Conservation (phyloP, 2,888 invertebrate genomes). For the Cantharis rufa region DNA sequence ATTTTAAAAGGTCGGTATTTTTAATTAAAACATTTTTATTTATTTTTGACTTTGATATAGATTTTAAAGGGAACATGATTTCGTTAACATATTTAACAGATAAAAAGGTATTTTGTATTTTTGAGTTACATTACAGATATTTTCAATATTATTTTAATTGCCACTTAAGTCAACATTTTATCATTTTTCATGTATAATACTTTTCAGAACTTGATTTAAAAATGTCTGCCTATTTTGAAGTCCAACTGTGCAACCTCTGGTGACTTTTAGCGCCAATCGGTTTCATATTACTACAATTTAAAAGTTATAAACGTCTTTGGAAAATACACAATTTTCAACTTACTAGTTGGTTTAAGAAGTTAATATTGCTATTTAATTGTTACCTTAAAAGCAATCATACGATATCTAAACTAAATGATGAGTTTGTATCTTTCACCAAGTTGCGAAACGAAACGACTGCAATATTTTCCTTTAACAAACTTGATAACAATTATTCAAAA, state of each 20-base stretch:
- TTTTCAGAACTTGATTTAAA: neutral
- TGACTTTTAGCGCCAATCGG: neutral
- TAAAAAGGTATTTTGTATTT: neutral
- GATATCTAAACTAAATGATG: neutral
- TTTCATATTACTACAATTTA: neutral
- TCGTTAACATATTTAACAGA: too few relatives aligned
- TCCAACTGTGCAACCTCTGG: neutral
- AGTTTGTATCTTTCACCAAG: neutral
- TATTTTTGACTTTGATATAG: too few relatives aligned
- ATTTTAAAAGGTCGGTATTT: too few relatives aligned
- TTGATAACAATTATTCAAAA: neutral
- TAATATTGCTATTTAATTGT: neutral
- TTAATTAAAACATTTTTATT: too few relatives aligned
- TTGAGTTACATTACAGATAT: neutral
- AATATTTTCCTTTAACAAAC: neutral
- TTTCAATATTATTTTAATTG: neutral
- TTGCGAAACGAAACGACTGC: neutral
- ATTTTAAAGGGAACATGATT: too few relatives aligned
- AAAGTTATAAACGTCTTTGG: neutral
- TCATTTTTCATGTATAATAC: neutral
- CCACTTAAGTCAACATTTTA: neutral
- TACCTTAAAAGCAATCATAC: neutral
- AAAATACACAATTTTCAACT: neutral
- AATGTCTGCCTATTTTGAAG: neutral
- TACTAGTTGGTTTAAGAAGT: neutral